Evolutionary conservation across 2,888 invertebrate species (phyloP), one percentile per base, ranked within the genome.

Genomic region (Hecatera dysodea): DNA sequence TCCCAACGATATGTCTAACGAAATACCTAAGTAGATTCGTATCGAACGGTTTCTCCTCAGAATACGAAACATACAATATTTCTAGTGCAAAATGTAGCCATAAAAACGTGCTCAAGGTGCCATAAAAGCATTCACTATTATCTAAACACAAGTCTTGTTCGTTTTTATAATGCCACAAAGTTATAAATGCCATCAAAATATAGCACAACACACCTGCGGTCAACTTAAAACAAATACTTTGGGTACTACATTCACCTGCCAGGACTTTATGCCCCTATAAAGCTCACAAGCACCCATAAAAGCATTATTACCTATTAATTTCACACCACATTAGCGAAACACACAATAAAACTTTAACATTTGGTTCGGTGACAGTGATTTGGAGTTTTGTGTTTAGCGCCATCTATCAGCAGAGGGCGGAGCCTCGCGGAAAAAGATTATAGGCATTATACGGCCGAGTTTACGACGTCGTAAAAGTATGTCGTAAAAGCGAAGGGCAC

Each of bases 241-340:
- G 83, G 85, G 85, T 87, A 89, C 91, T 89, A 87, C 85, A 90
- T 90, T 90, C 93, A 93, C 94, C 94, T 94, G 93, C 88, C 89
- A 90, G 87, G 85, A 89, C 89, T 95, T 95, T 94, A 95, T 93
- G 92, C 86, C 90, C 90, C 93, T 89, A 95, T 95, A 95, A 96
- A 96, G 90, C 90, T 89, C 90, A 91, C 90, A 93, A 94, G 95
- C 91, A 92, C 92, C 95, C 93, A 95, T 96, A 95, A 96, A 95
- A 91, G 93, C 92, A 95, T 95, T 95, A 96, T 94, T 93, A 93
- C 95, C 96, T 95, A 96, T 96, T 95, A 95, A 96, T 96, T 95
- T 96, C 94, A 95, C 96, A 96, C 95, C 94, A 93, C 94, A 96
- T 96, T 96, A 95, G 96, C 95, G 93, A 94, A 95, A 95, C 96